Evolutionary conservation across 2,888 invertebrate species (phyloP).

Genomic region (Synanthedon myopaeformis): DNA sequence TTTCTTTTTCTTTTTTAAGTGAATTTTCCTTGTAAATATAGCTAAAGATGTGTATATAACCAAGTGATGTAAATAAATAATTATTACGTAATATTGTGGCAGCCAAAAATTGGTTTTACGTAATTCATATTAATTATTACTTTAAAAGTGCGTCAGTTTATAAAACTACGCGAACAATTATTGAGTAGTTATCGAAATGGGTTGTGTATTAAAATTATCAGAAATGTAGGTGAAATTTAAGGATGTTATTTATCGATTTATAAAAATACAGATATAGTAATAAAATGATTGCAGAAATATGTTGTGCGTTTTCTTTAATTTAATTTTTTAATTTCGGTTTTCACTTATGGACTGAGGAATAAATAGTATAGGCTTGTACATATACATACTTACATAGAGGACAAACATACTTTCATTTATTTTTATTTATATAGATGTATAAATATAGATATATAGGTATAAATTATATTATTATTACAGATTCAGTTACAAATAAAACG

Average conservation of each 20-base stretch:
- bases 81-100: constrained; percentile 20
- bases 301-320: constrained; percentile 13
- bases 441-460: too few relatives aligned
- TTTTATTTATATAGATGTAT: too few relatives aligned
- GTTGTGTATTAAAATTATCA: constrained; percentile 66
- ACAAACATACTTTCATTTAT: too few relatives aligned
- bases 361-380: too few relatives aligned
- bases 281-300: constrained; percentile 28
- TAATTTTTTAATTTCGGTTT: too few relatives aligned
- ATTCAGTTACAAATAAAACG: too few relatives aligned
- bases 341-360: too few relatives aligned
- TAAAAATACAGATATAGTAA: constrained; percentile 43
- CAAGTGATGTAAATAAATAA: constrained; percentile 29
- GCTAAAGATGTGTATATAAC: constrained; percentile 20
- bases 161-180: background rate
- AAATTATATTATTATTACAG: too few relatives aligned
- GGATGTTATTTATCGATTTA: constrained; percentile 57
- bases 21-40: constrained; percentile 17
- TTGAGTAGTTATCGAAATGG: constrained; percentile 52
- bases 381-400: too few relatives aligned
- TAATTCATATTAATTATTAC: constrained; percentile 4
- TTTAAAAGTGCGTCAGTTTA: background rate
- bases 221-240: constrained; percentile 44
- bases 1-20: constrained; percentile 4
- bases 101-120: constrained; percentile 39